Conservation (phyloP, 2,113 vertebrate genomes). For the Etia nguti region DNA sequence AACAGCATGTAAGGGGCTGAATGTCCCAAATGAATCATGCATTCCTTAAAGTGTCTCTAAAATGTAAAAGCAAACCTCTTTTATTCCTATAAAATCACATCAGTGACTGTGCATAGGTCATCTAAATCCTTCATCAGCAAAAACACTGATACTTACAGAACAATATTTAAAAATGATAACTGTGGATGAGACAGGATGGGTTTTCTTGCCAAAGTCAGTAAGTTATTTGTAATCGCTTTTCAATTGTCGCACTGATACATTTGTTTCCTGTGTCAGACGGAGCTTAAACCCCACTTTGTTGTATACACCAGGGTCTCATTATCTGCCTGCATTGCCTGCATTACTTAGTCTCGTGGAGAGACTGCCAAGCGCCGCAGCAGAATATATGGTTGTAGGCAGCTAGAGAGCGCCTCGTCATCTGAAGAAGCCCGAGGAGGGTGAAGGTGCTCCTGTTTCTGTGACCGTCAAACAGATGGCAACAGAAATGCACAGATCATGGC, state of each 20-base stretch:
- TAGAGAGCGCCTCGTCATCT: neutral
- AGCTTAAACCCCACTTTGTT: neutral
- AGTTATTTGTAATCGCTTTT: neutral
- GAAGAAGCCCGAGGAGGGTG: neutral
- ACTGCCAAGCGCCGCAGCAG: neutral
- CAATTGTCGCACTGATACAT: neutral
- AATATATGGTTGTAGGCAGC: neutral
- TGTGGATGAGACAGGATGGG: neutral
- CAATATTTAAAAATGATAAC: too few species aligned
- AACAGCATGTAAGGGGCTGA: neutral
- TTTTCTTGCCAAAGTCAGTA: neutral
- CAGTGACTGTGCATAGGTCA: fast-evolving
- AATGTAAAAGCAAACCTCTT: neutral
- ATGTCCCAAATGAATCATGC: neutral
- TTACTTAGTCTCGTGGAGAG: neutral
- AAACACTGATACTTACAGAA: neutral
- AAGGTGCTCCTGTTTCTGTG: slow-evolving; percentile 8
- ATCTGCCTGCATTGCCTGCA: neutral
- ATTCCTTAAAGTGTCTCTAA: neutral
- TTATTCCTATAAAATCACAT: neutral
- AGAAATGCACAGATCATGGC: slow-evolving; percentile 38
- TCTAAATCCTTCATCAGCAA: neutral
- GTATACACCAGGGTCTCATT: neutral
- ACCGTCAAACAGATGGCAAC: slow-evolving; percentile 41
- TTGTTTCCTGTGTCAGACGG: neutral